Percentiles rank a stretch among this genome's conserved stretches.
These are phyloP conservation scores for Eidolon dupreanum DNA, from an alignment of 2,797 vertebrate genomes.

Conservation along the genomic window DNA sequence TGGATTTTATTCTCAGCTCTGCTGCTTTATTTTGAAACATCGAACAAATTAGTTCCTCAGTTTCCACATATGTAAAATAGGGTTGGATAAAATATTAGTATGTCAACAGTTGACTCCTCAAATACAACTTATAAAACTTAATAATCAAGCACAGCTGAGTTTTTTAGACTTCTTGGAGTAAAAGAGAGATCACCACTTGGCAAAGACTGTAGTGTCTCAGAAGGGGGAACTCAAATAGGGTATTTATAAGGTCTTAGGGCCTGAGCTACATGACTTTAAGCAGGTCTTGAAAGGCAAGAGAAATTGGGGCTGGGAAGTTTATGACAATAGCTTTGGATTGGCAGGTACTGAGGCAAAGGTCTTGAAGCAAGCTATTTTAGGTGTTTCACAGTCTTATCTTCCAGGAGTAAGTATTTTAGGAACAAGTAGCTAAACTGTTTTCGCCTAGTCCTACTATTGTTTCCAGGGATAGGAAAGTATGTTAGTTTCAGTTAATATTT, in stretches of 20 bases:
- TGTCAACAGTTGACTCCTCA: neutral
- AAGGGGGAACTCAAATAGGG: neutral
- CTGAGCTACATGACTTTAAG: neutral
- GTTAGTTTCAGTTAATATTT: neutral
- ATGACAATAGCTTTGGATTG: neutral
- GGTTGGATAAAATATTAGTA: neutral
- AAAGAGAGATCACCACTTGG: neutral
- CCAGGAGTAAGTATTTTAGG: neutral
- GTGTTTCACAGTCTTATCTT: constrained; percentile 13
- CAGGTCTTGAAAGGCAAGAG: neutral
- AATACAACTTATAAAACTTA: neutral
- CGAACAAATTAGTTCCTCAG: neutral
- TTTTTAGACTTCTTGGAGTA: neutral
- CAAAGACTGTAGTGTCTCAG: neutral
- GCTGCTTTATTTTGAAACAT: neutral
- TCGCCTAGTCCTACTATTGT: neutral
- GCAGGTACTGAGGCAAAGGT: neutral
- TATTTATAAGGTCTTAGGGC: neutral
- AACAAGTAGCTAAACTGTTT: neutral
- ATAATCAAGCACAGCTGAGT: neutral
- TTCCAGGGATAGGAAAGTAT: constrained; percentile 1
- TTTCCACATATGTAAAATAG: neutral
- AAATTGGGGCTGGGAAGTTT: neutral
- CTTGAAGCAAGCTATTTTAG: neutral
- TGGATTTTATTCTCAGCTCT: neutral